A percentile compares a stretch with the other conserved stretches of the same genome.
Conservation (phyloP, 30 jellyfish, hydroid and myxozoan genomes). For the Aurelia coerulea region DNA sequence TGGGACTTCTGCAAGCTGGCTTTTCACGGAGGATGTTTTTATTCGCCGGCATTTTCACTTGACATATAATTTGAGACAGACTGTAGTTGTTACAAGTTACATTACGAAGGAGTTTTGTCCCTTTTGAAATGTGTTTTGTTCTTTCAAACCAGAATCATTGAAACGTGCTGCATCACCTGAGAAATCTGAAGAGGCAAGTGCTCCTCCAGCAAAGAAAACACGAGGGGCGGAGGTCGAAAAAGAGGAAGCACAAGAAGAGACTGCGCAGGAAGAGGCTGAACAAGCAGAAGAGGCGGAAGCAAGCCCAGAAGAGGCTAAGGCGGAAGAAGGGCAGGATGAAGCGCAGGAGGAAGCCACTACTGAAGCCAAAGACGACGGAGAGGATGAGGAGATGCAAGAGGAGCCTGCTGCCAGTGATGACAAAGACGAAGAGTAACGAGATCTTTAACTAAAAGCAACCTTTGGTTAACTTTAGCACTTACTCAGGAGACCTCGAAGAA, state of each 20-base stretch:
- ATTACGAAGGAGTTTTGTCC: not conserved
- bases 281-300: slow-evolving; percentile 26
- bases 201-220: slow-evolving; percentile 47
- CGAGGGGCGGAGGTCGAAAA: slow-evolving; percentile 44
- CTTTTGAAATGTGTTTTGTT: not conserved
- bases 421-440: slow-evolving; percentile 11
- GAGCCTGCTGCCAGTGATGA: slow-evolving; percentile 25
- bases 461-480: not conserved
- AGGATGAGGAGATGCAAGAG: slow-evolving; percentile 50
- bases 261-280: slow-evolving; percentile 8
- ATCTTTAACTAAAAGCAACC: not conserved
- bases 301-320: slow-evolving; percentile 12
- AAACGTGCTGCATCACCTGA: slow-evolving; percentile 62
- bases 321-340: slow-evolving; percentile 36
- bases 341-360: slow-evolving; percentile 51
- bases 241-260: slow-evolving; percentile 30
- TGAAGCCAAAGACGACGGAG: slow-evolving; percentile 32
- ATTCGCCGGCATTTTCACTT: too few relatives aligned
- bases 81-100: too few relatives aligned
- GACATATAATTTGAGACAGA: too few relatives aligned
- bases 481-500: not conserved
- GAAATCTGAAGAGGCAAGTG: slow-evolving; percentile 36
- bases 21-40: too few relatives aligned
- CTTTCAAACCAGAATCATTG: slow-evolving; percentile 14
- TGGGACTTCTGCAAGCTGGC: too few relatives aligned